Conservation (phyloP, 2,113 vertebrate species). For the Mormoops blainvillei region DNA sequence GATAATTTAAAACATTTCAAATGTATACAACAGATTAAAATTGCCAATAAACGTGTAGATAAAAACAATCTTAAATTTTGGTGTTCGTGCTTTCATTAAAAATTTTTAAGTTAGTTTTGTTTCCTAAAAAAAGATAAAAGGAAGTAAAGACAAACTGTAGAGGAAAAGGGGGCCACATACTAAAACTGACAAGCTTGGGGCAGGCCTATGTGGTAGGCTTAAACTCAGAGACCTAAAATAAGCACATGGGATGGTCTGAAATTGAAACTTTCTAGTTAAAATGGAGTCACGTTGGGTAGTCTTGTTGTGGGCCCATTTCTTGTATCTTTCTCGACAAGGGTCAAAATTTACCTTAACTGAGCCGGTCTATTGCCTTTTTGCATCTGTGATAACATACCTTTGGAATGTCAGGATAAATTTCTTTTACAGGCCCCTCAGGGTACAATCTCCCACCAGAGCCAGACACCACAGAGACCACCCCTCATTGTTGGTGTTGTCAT, state of each 20-base stretch:
- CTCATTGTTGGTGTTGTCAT: too few species aligned
- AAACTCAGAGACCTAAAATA: too few species aligned
- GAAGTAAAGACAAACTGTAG: background rate
- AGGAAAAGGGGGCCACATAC: background rate
- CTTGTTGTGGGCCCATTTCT: background rate
- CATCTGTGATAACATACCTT: background rate
- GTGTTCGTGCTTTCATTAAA: background rate
- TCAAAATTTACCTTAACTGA: background rate
- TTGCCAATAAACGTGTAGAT: background rate
- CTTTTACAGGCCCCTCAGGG: background rate
- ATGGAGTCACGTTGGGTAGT: background rate
- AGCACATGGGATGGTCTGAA: too few species aligned
- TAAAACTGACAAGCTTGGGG: background rate
- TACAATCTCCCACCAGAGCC: background rate
- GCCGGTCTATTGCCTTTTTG: background rate
- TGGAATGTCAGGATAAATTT: background rate
- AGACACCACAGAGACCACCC: background rate
- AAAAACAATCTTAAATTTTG: background rate
- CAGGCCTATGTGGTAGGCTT: too few species aligned
- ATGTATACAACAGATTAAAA: background rate
- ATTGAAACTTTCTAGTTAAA: background rate
- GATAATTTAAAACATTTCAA: background rate
- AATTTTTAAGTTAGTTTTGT: background rate
- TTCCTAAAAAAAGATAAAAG: background rate
- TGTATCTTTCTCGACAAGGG: background rate